Percentiles rank a stretch among this genome's conserved stretches.
These are phyloP conservation scores for Romanogobio albipinnatus DNA, from an alignment of 2,113 vertebrate genomes.

Conservation along the genomic window DNA sequence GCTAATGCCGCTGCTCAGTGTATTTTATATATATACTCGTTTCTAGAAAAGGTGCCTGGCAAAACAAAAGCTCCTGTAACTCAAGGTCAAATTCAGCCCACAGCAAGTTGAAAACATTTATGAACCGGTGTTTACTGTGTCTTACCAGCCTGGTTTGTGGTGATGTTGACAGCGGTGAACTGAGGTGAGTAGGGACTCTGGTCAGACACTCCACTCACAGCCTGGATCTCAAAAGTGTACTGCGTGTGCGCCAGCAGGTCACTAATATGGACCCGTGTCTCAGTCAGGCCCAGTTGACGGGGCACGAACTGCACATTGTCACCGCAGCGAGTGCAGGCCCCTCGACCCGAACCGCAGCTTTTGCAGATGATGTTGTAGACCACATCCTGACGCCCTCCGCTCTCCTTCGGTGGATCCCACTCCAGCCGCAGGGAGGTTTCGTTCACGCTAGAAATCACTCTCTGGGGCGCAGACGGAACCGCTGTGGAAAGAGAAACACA, in stretches of 20 bases:
- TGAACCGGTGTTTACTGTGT: background rate
- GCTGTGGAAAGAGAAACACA: conserved; percentile 70
- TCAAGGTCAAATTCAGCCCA: background rate
- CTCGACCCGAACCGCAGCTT: conserved; percentile 85
- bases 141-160: conserved; percentile 97
- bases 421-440: conserved; percentile 92
- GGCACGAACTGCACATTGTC: conserved; percentile 94
- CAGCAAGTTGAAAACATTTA: background rate
- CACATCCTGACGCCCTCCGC: conserved; percentile 87
- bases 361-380: conserved; percentile 98
- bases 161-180: conserved; percentile 91
- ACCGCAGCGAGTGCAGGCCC: conserved; percentile 89
- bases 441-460: conserved; percentile 92
- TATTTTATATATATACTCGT: background rate
- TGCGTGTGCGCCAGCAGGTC: conserved; percentile 94
- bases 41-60: background rate
- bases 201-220: conserved; percentile 92
- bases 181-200: conserved; percentile 92
- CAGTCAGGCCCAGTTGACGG: conserved; percentile 88
- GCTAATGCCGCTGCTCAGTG: too few relatives aligned
- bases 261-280: conserved; percentile 85
- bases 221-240: conserved; percentile 97
- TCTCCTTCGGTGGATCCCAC: conserved; percentile 84
- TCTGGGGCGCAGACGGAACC: conserved; percentile 86
- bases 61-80: background rate